Base-by-base conservation (phyloP, 2,888 invertebrate genomes). In the Pandemis heparana region DNA sequence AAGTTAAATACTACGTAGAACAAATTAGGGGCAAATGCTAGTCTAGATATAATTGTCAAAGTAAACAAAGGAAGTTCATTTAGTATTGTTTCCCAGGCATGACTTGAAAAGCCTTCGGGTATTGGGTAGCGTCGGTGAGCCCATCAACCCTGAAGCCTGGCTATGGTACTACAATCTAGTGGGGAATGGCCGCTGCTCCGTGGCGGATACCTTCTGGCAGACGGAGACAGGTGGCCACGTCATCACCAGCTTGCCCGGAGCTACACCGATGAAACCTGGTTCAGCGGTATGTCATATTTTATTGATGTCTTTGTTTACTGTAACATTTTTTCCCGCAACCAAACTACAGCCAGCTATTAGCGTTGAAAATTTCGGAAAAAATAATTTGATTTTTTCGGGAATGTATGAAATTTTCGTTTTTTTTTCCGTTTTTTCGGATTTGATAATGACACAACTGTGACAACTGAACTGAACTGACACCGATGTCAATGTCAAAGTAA, bases 121-220 rank as follows among this genome's bases (percentile, higher is more conserved):
- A 23, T 95, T 99, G 80, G 99, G 99, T 70, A 99, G 99, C 76
- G 99, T 99, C 0, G 99, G 99, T 0, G 99, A 99, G 89, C 99
- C 99, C 0, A 99, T 99, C 79, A 99, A 99, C 91, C 97, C 99
- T 0, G 99, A 99, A 89, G 99, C 99, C 0, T 99, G 99, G 99
- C 89, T 97, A 65, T 99, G 99, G 99, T 99, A 99, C 90, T 97
- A 98, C 89, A 95, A 96, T 79, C 85, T 96, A 43, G 96, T 99
- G 39, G 99, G 99, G 5, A 95, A 96, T 76, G 96, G 96, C 63
- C 96, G 96, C 77, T 98, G 98, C 90, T 98, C 99, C 71, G 97
- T 99, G 84, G 98, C 98, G 0, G 99, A 99, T 88, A 99, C 99
- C 0, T 99, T 99, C 93, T 99, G 99, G 99, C 99, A 99, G 94